phyloP scores from a whole-genome alignment of 2,113 vertebrate genomes.

The Penelope pileata region DNA sequence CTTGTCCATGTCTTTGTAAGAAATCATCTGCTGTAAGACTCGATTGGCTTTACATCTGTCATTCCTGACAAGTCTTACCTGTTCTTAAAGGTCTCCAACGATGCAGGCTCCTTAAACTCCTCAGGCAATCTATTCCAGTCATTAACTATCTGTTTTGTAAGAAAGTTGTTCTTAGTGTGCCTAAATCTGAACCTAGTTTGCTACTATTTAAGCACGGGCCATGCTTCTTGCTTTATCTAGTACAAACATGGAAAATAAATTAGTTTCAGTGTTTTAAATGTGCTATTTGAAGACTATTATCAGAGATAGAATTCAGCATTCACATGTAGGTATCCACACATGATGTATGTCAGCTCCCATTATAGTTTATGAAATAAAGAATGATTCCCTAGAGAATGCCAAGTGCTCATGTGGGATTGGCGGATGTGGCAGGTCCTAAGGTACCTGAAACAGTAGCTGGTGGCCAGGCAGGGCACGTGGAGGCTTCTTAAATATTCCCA shows the following conservation, averaged over 20 bases:
- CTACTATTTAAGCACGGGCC: neutral
- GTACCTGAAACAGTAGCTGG: neutral
- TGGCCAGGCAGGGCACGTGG: neutral
- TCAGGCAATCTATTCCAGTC: neutral
- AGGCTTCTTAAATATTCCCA: neutral
- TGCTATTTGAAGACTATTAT: neutral
- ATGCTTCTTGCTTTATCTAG: neutral
- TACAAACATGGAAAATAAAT: neutral
- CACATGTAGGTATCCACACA: rapidly evolving
- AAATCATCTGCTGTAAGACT: neutral
- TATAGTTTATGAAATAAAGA: neutral
- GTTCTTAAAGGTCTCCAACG: neutral
- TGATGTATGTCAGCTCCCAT: neutral
- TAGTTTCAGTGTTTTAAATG: neutral
- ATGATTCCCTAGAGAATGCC: neutral
- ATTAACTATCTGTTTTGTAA: neutral
- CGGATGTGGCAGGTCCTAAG: neutral
- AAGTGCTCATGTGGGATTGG: neutral
- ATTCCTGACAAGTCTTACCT: neutral
- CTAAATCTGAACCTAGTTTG: neutral
- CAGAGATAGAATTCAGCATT: neutral
- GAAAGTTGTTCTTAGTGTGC: neutral
- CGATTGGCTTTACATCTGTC: neutral
- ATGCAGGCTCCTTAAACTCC: neutral
- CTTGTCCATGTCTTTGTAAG: neutral